Conservation (phyloP, 2,888 invertebrate species). For the Cryptosula pallasiana region DNA sequence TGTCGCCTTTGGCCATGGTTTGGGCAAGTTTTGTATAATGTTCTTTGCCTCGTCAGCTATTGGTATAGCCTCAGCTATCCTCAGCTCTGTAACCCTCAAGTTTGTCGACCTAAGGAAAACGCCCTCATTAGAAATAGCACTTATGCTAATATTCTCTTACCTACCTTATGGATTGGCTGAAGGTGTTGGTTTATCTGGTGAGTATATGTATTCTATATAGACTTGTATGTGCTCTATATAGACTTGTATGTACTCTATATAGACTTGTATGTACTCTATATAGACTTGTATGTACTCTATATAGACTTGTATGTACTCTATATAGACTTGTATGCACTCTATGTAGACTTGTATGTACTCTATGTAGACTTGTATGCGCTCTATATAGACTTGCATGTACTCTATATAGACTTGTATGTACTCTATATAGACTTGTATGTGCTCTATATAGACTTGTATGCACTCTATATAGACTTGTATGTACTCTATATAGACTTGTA, state of each 20-base stretch:
- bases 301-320: not conserved
- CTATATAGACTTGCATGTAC: too few relatives aligned
- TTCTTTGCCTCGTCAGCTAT: slow-evolving; percentile 97
- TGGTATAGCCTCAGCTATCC: slow-evolving; percentile 87
- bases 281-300: too few relatives aligned
- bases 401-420: slow-evolving; percentile 2
- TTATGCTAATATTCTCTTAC: slow-evolving; percentile 97
- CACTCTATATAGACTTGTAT: too few relatives aligned
- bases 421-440: not conserved
- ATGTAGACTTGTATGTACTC: not conserved
- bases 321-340: slow-evolving; percentile 17
- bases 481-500: not conserved
- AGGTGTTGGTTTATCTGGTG: slow-evolving; percentile 86
- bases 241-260: not conserved
- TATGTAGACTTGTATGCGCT: slow-evolving; percentile 11
- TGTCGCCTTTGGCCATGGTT: slow-evolving; percentile 76
- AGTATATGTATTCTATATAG: slow-evolving; percentile 27
- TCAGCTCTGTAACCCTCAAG: slow-evolving; percentile 71
- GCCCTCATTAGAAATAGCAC: slow-evolving; percentile 95
- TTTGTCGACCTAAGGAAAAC: slow-evolving; percentile 93
- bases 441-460: not conserved
- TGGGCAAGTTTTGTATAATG: slow-evolving; percentile 86
- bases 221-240: slow-evolving; percentile 1
- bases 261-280: slow-evolving; percentile 3
- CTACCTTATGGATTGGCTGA: slow-evolving; percentile 97